Evolutionary conservation across 2,113 vertebrate genomes (phyloP).

Genomic region (Hyla sarda): DNA sequence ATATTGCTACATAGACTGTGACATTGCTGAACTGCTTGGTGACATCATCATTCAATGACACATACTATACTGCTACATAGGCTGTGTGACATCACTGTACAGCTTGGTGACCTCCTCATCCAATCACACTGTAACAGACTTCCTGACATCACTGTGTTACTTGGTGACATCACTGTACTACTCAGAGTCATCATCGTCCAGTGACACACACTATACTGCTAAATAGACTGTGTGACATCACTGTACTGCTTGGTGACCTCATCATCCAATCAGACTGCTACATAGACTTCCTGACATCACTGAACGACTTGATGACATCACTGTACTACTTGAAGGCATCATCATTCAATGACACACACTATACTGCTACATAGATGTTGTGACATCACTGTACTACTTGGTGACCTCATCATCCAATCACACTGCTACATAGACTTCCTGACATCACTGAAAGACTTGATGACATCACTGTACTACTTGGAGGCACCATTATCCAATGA

Average conservation of each 20-base stretch:
- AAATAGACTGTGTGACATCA: slow-evolving; percentile 1
- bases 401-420: too few relatives aligned
- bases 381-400: background rate
- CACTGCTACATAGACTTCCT: background rate
- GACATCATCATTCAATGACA: background rate
- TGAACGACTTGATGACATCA: background rate
- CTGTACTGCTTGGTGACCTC: background rate
- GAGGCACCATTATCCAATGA: background rate
- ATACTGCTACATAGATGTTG: background rate
- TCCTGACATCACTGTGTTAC: background rate
- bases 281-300: background rate
- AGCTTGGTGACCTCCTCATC: background rate
- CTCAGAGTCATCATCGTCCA: background rate
- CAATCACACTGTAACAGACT: background rate
- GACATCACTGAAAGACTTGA: too few relatives aligned
- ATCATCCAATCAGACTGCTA: background rate
- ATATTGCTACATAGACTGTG: background rate
- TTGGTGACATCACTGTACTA: background rate
- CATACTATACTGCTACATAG: background rate
- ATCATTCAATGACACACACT: background rate
- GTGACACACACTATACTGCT: background rate
- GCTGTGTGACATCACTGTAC: background rate
- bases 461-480: background rate
- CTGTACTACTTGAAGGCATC: background rate
- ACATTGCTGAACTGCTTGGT: background rate